These are phyloP conservation scores for Galeopterus variegatus DNA, from an alignment of 2,113 vertebrate species.

Conservation along the genomic window DNA sequence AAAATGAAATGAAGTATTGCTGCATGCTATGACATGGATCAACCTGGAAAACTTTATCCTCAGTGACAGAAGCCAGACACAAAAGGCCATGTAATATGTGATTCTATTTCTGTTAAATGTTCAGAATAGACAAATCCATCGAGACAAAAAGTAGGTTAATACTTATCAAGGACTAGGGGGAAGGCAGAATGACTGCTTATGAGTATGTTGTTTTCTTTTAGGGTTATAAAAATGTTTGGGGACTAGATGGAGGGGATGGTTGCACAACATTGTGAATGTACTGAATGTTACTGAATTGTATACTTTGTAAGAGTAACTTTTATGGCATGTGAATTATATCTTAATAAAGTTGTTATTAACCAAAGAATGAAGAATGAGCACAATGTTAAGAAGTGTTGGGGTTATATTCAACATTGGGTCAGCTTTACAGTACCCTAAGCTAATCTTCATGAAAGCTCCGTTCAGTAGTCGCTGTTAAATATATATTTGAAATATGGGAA, in stretches of 20 bases:
- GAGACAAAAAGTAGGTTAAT: not conserved
- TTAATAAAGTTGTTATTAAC: not conserved
- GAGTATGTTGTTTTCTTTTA: not conserved
- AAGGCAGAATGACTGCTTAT: not conserved
- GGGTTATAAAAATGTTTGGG: not conserved
- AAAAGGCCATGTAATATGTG: not conserved
- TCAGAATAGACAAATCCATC: not conserved
- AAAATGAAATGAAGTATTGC: not conserved
- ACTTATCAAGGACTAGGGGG: not conserved
- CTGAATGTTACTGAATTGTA: not conserved
- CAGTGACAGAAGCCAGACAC: not conserved
- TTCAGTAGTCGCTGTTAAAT: not conserved
- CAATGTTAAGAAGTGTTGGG: not conserved
- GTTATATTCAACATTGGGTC: not conserved
- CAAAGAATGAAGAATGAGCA: not conserved
- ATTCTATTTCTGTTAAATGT: not conserved
- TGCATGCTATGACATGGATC: not conserved
- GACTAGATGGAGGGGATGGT: not conserved
- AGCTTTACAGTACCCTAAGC: not conserved
- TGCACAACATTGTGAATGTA: not conserved
- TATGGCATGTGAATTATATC: not conserved
- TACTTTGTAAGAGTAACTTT: not conserved
- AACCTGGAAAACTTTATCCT: not conserved
- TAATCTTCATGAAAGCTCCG: not conserved
- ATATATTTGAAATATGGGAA: not conserved